Base-by-base conservation (phyloP, 2,113 vertebrate species). In the Cephalopholis sonnerati region DNA sequence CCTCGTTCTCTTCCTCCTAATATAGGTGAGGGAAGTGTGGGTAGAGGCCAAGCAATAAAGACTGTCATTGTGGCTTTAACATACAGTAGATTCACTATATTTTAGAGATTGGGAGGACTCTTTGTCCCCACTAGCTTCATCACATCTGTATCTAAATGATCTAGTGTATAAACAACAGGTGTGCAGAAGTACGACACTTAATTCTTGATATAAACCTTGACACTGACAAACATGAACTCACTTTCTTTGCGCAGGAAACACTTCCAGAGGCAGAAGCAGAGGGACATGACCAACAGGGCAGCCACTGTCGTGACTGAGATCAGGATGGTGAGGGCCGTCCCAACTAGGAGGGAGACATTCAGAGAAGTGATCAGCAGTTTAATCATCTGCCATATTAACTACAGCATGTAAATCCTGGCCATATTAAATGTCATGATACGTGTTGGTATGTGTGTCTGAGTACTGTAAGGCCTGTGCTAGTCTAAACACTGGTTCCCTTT, bases 241-340 rank as follows among this genome's bases (percentile, higher is more conserved):
- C 95, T 91, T 82, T 94, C 93, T 91, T 95, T 96, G 51, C 65
- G 95, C 71, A 96, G 74, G 87, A 96, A 94, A 81, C 96, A 96
- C 89, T 96, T 96, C 95, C 95, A 96, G 36, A 96, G 91, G 67
- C 96, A 96, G 91, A 96, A 93, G 87, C 95, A 96, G 62, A 96
- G 92, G 17, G 91, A 95, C 83, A 96, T 81, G 68, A 96, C 93
- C 83, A 96, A 80, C 80, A 96, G 93, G n/a, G 94, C 89, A 7
- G 96, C 95, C 25, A 95, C 93, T 1, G 94, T 95, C 46, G 95
- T 96, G 81, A 96, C 95, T 5, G 95, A 95, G 88, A 96, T 96
- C 85, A 96, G 92, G 81, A 96, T 96, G 85, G 94, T 91, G 61
- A 96, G 91, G 53, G 95, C 96, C 2, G 92, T 95, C 57, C 94